Evolutionary conservation across 1,140 invertebrate genomes (phyloP).

Genomic region (Drosophila cardini): DNA sequence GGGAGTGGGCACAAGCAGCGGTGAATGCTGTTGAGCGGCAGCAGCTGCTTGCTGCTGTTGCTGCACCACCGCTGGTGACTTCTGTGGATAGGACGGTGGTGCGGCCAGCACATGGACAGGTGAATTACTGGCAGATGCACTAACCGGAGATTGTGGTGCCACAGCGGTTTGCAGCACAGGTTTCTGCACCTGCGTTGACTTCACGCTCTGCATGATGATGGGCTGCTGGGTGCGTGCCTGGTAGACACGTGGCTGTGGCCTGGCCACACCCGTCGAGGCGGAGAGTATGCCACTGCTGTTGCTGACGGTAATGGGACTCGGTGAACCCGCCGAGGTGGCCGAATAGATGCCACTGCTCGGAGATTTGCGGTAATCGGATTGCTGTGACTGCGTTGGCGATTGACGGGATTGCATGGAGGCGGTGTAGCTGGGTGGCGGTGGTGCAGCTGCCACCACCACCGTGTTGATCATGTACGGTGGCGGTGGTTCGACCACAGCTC

Average conservation of each 20-base stretch:
- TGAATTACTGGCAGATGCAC: conserved; percentile 85
- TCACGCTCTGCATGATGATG: conserved; percentile 98
- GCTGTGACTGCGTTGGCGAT: conserved; percentile 91
- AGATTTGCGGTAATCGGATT: conserved; percentile 90
- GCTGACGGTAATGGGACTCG: conserved; percentile 91
- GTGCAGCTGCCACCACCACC: conserved; percentile 88
- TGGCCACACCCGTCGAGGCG: conserved; percentile 86
- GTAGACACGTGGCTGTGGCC: conserved; percentile 90
- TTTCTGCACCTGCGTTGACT: conserved; percentile 97
- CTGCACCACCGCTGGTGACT: conserved; percentile 83
- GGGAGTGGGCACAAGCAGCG: conserved; percentile 69
- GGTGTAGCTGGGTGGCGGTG: conserved; percentile 90
- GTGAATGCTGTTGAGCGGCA: conserved; percentile 84
- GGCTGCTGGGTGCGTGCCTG: conserved; percentile 94
- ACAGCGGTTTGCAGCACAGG: conserved; percentile 97
- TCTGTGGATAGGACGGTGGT: conserved; percentile 90
- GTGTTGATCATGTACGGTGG: conserved; percentile 87
- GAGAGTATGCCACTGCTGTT: conserved; percentile 86
- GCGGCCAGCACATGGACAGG: conserved; percentile 86
- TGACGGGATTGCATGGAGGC: conserved; percentile 94
- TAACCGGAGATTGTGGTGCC: conserved; percentile 91
- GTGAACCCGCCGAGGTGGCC: conserved; percentile 90
- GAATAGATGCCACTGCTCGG: conserved; percentile 90
- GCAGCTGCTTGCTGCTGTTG: conserved; percentile 87
- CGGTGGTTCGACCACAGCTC: conserved; percentile 90